phyloP scores from a whole-genome alignment of 2,113 vertebrate species.

The Mus musculus region DNA sequence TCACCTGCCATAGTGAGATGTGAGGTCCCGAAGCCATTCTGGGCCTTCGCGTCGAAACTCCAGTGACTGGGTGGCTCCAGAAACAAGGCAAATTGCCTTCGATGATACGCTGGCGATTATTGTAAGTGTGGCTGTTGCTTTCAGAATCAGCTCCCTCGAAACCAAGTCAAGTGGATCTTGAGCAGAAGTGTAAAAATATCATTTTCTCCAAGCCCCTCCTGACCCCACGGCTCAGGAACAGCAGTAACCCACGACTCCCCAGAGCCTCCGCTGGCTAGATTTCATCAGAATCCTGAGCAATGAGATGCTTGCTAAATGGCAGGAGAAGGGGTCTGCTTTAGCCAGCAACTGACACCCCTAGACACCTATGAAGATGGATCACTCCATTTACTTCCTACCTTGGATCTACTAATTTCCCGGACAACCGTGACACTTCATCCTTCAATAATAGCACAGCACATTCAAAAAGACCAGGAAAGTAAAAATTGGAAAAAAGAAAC shows the following conservation, averaged over 20 bases:
- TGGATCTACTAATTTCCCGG: constrained; percentile 75
- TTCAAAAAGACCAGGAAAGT: constrained; percentile 31
- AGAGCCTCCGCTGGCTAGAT: constrained; percentile 47
- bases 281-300: constrained; percentile 58
- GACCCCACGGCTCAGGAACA: constrained; percentile 35
- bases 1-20: background rate
- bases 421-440: constrained; percentile 60
- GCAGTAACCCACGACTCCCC: constrained; percentile 56
- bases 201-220: constrained; percentile 63
- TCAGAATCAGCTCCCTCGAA: constrained; percentile 69
- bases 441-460: constrained; percentile 41
- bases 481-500: constrained; percentile 29
- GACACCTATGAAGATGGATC: constrained; percentile 71
- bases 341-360: constrained; percentile 17
- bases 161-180: constrained; percentile 78
- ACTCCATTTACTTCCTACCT: constrained; percentile 24
- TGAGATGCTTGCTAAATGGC: constrained; percentile 68
- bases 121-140: constrained; percentile 51
- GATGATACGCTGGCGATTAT: constrained; percentile 60
- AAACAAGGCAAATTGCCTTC: constrained; percentile 55
- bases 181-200: constrained; percentile 67
- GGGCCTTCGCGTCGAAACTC: constrained; percentile 35
- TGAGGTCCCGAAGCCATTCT: constrained; percentile 9
- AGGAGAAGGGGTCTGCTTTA: constrained; percentile 57
- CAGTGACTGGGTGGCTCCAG: constrained; percentile 11